Base-by-base conservation (phyloP, 1,140 invertebrate species). In the Drosophila tristis region DNA sequence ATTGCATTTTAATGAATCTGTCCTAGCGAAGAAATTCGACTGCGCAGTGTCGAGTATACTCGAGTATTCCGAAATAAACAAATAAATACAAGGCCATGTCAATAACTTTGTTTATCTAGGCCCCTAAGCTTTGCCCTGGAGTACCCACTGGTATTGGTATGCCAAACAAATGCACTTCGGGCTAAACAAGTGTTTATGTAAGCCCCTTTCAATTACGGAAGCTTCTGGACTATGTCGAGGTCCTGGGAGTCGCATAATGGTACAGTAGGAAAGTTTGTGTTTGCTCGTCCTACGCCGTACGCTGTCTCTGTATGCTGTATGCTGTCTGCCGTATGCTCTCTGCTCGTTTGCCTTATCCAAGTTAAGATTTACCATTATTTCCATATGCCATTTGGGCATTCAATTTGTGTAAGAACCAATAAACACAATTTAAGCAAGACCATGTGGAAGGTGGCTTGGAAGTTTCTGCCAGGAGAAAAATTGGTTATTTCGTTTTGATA, bases 1-100 rank as follows among this genome's bases (percentile, higher is more conserved):
- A 87, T 81, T 84, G 74, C 61, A 75, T 78, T 82, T 82, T 84
- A 82, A 82, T 84, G 75, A 82, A 84, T n/a, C n/a, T n/a, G n/a
- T n/a, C n/a, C n/a, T n/a, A n/a, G n/a, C n/a, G n/a, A n/a, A n/a
- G n/a, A n/a, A n/a, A n/a, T n/a, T n/a, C n/a, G n/a, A n/a, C n/a
- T n/a, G n/a, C n/a, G n/a, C n/a, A n/a, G n/a, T n/a, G n/a, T n/a
- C n/a, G n/a, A n/a, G n/a, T n/a, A n/a, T n/a, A n/a, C n/a, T n/a
- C n/a, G n/a, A 54, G 51, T 35, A 4, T 47, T 23, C 3, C 23
- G 23, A 25, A 25, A 25, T 2, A 25, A 4, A 25, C 0, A 23
- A 85, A 80, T 80, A 81, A 78, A 84, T 55, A 59, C 55, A 31
- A 42, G 26, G 58, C 54, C 31, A 50, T 80, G 55, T 74, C 70